These are phyloP conservation scores for Troilus luridus DNA, from an alignment of 2,888 invertebrate species.

Conservation along the genomic window DNA sequence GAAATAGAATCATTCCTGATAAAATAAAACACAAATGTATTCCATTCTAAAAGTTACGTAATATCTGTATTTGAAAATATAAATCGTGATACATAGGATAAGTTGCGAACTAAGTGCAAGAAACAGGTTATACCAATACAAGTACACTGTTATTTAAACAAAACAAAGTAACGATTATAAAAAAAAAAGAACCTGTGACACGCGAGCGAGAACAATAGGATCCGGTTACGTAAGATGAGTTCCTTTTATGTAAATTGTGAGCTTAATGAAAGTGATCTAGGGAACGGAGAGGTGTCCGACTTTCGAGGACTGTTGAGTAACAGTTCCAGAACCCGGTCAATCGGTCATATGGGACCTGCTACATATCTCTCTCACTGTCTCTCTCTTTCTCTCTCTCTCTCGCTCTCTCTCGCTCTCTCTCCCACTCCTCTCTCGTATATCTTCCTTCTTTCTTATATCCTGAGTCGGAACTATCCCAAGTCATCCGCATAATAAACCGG, in stretches of 20 bases:
- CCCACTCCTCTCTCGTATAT: background rate
- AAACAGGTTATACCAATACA: background rate
- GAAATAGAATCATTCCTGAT: background rate
- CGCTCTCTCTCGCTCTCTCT: too few species aligned
- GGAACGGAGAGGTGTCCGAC: slow-evolving; percentile 15
- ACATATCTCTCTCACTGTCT: too few species aligned
- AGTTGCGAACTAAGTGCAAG: background rate
- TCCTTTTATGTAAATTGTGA: slow-evolving; percentile 38
- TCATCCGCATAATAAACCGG: background rate
- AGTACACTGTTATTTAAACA: background rate
- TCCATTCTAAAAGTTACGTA: background rate
- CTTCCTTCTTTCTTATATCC: background rate
- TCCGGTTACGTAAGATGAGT: background rate
- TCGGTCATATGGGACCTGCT: slow-evolving; percentile 32
- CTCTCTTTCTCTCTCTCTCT: too few species aligned
- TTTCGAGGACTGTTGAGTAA: slow-evolving; percentile 8
- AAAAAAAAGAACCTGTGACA: background rate
- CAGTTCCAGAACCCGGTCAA: background rate
- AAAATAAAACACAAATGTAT: background rate
- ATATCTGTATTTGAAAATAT: background rate
- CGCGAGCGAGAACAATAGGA: background rate
- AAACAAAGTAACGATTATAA: background rate
- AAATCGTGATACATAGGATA: background rate
- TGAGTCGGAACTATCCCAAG: background rate
- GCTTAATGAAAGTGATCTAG: slow-evolving; percentile 46